These are phyloP conservation scores for Popillia japonica DNA, from an alignment of 1,140 invertebrate genomes.

Conservation along the genomic window DNA sequence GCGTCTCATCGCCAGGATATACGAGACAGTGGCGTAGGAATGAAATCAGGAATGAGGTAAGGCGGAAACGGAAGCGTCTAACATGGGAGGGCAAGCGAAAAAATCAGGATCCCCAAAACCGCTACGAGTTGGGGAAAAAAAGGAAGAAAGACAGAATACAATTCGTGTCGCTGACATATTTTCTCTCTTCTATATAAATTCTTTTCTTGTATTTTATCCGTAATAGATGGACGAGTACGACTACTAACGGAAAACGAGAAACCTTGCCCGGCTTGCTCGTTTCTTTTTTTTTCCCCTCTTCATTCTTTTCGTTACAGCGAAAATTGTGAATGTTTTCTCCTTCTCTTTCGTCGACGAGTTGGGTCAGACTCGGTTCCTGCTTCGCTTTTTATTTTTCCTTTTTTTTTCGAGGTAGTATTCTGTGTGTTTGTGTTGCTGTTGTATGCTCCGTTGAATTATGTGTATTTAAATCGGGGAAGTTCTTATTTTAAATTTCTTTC, in stretches of 20 bases:
- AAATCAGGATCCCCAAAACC: neutral
- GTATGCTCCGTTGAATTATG: neutral
- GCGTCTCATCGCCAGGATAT: too few relatives aligned
- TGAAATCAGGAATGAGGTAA: neutral
- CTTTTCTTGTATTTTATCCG: too few relatives aligned
- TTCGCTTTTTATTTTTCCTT: too few relatives aligned
- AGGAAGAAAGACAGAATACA: neutral
- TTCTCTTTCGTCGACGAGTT: neutral
- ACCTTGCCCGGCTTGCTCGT: neutral
- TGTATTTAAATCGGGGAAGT: neutral
- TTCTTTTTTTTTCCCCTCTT: neutral
- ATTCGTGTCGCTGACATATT: neutral
- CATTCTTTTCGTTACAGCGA: neutral
- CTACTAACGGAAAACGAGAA: neutral
- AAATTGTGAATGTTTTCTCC: too few relatives aligned
- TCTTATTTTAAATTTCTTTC: neutral
- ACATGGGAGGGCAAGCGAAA: neutral
- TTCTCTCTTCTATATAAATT: neutral
- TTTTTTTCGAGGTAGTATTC: too few relatives aligned
- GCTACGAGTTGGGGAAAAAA: neutral
- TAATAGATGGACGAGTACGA: too few relatives aligned
- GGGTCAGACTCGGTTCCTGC: too few relatives aligned
- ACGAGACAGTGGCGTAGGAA: neutral
- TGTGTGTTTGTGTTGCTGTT: too few relatives aligned
- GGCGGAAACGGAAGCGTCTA: neutral